Evolutionary conservation across 2,888 invertebrate genomes (phyloP).

Genomic region (Eristalinus aeneus): DNA sequence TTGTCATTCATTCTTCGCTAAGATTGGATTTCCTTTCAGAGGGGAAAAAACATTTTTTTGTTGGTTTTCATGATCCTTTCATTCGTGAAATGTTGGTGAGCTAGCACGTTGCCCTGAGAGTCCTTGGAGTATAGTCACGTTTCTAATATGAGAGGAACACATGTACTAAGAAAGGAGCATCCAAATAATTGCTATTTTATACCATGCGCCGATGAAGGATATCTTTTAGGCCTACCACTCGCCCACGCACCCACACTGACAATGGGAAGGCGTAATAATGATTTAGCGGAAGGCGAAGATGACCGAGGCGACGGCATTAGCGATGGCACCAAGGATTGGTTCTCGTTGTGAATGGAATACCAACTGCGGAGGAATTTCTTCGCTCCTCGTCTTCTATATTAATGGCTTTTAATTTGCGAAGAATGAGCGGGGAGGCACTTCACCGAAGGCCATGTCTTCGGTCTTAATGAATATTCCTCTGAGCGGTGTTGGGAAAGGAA

Average conservation of each 20-base stretch:
- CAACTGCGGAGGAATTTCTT: slow-evolving; percentile 2
- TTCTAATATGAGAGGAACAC: slow-evolving; percentile 46
- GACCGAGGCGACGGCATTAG: slow-evolving; percentile 18
- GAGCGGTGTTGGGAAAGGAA: not conserved
- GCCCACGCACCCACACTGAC: slow-evolving; percentile 3
- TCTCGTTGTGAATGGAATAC: slow-evolving; percentile 1
- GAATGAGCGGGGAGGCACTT: not conserved
- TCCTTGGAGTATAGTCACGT: slow-evolving; percentile 61
- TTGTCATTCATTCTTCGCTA: slow-evolving; percentile 46
- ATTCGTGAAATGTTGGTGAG: slow-evolving; percentile 33
- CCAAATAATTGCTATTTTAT: slow-evolving; percentile 42
- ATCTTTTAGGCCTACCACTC: slow-evolving; percentile 4
- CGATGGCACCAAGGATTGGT: slow-evolving; percentile 5
- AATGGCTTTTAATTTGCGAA: slow-evolving; percentile 28
- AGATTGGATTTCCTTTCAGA: slow-evolving; percentile 45
- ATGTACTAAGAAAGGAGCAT: slow-evolving; percentile 18
- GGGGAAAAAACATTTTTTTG: not conserved
- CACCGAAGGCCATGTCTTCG: not conserved
- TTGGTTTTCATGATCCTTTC: slow-evolving; percentile 18
- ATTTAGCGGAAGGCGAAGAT: not conserved
- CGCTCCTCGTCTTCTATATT: slow-evolving; percentile 23
- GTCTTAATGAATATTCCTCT: not conserved
- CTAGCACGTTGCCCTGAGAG: slow-evolving; percentile 22
- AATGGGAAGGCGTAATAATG: slow-evolving; percentile 1
- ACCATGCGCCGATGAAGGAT: slow-evolving; percentile 1